Evolutionary conservation across 1,140 invertebrate species (phyloP).

Genomic region (Drosophila rufa): DNA sequence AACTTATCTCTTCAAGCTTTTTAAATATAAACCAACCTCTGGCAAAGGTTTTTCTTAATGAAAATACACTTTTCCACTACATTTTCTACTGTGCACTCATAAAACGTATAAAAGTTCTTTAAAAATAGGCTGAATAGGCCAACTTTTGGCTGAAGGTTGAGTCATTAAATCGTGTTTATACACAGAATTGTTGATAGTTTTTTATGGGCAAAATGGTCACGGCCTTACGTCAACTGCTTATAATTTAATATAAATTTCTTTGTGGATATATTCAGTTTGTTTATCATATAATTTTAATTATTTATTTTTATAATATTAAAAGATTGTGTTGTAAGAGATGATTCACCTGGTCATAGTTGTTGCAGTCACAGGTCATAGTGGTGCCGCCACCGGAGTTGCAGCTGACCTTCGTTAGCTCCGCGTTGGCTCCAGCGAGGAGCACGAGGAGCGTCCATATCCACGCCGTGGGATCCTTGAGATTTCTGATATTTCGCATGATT

Average conservation of each 20-base stretch:
- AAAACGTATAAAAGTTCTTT: conserved; percentile 3
- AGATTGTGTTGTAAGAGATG: background rate
- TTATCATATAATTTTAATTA: background rate
- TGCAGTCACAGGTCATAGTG: conserved; percentile 80
- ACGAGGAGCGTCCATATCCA: conserved; percentile 22
- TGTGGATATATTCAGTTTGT: background rate
- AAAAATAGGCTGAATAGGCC: conserved; percentile 2
- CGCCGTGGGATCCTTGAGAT: conserved; percentile 71
- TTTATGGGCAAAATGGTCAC: background rate
- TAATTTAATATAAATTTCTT: background rate
- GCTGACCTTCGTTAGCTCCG: conserved; percentile 56
- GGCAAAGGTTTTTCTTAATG: too few species aligned
- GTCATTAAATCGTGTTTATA: conserved; percentile 14
- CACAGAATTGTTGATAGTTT: conserved; percentile 4
- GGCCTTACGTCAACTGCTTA: conserved; percentile 10
- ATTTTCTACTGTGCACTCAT: background rate
- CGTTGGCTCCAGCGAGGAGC: background rate
- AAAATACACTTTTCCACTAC: background rate
- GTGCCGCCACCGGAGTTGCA: conserved; percentile 69
- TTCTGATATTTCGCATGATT: conserved; percentile 71
- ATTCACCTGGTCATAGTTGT: conserved; percentile 72
- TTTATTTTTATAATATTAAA: too few species aligned
- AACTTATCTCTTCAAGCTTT: too few species aligned
- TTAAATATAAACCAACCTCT: too few species aligned
- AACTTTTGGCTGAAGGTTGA: conserved; percentile 16